Percentiles rank a stretch among this genome's conserved stretches.
These are phyloP conservation scores for Spinibarbus caldwelli DNA, from an alignment of 2,797 vertebrate species.

Conservation along the genomic window DNA sequence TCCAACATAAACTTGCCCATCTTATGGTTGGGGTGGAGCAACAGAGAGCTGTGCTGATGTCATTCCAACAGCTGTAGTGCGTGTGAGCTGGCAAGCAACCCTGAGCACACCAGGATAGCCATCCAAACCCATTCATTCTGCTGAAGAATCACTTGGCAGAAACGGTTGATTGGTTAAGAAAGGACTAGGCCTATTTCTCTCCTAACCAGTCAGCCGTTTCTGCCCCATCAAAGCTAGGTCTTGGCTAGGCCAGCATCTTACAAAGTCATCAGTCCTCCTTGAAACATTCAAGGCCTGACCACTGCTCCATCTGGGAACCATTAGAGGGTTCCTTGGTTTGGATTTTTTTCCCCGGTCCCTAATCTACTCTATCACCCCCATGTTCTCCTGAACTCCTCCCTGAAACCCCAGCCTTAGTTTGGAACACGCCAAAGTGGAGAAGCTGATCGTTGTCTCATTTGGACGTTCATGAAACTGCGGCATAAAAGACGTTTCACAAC, in stretches of 20 bases:
- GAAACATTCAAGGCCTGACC: slow-evolving; percentile 67
- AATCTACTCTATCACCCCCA: slow-evolving; percentile 32
- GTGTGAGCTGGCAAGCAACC: slow-evolving; percentile 25
- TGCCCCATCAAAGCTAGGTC: slow-evolving; percentile 61
- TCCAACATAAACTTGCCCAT: slow-evolving; percentile 11
- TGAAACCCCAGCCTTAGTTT: slow-evolving; percentile 18
- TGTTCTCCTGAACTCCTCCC: slow-evolving; percentile 20
- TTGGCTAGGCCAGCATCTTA: slow-evolving; percentile 67
- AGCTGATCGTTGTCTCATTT: background rate
- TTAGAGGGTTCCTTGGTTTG: slow-evolving; percentile 68
- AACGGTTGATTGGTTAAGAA: slow-evolving; percentile 9
- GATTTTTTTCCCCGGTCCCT: slow-evolving; percentile 58
- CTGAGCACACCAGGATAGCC: slow-evolving; percentile 35
- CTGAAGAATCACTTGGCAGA: slow-evolving; percentile 25
- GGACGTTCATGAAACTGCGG: background rate
- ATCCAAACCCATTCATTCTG: slow-evolving; percentile 21
- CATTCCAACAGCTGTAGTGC: slow-evolving; percentile 9
- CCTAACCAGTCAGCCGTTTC: slow-evolving; percentile 33
- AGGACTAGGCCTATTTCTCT: slow-evolving; percentile 15
- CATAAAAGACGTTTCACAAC: background rate
- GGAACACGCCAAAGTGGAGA: slow-evolving; percentile 14
- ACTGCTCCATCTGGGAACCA: slow-evolving; percentile 76
- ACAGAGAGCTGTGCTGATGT: slow-evolving; percentile 8
- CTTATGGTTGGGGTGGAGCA: slow-evolving; percentile 11
- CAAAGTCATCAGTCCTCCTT: slow-evolving; percentile 60